phyloP scores from a whole-genome alignment of 2,113 vertebrate genomes.

The Damaliscus lunatus region DNA sequence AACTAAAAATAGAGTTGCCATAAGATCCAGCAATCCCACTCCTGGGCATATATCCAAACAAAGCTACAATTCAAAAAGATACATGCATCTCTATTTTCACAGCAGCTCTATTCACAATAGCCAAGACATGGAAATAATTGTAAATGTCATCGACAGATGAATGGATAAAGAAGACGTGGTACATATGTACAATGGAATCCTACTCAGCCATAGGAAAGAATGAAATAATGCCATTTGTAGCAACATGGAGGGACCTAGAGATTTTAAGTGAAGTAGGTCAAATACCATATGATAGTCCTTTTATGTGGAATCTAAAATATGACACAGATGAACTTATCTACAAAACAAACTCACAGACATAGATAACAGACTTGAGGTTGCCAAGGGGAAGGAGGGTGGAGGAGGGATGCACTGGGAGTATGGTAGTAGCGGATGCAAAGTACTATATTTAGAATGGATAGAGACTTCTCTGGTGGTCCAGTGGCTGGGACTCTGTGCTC shows the following conservation, averaged over 20 bases:
- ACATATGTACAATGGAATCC: background rate
- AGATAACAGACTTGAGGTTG: background rate
- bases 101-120: background rate
- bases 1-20: background rate
- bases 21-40: background rate
- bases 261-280: background rate
- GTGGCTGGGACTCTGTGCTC: background rate
- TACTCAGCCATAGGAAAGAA: background rate
- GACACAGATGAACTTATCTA: background rate
- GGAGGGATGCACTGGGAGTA: background rate
- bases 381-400: background rate
- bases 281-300: background rate
- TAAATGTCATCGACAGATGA: background rate
- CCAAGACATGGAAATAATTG: background rate
- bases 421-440: background rate
- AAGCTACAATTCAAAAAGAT: background rate
- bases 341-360: background rate
- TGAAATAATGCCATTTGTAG: background rate
- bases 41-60: background rate
- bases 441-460: background rate
- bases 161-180: background rate
- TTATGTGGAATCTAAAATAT: background rate
- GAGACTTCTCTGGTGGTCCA: background rate
- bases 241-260: background rate
- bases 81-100: background rate